A percentile compares a stretch with the other conserved stretches of the same genome.
These are phyloP conservation scores for Pterostichus niger DNA, from an alignment of 2,888 invertebrate genomes.

Conservation along the genomic window DNA sequence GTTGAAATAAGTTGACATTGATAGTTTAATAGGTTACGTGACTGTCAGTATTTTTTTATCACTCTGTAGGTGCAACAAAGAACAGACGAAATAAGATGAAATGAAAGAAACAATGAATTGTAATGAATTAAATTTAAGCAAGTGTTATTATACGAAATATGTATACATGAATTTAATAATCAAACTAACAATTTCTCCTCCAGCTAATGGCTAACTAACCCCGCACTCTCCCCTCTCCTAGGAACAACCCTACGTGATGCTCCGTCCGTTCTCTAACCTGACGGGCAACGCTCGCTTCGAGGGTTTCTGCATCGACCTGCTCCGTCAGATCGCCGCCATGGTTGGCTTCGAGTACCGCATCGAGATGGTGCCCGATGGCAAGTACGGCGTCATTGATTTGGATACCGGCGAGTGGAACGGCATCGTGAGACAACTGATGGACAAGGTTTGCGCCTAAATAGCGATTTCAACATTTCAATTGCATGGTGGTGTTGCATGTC, in stretches of 20 bases:
- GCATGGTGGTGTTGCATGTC: conserved; percentile 17
- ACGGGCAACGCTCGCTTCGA: conserved; percentile 84
- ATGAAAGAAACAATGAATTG: no score
- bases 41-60: no score
- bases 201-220: neutral
- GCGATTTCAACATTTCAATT: neutral
- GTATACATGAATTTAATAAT: neutral
- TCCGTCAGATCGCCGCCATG: conserved; percentile 82
- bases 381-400: conserved; percentile 87
- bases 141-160: no score
- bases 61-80: no score
- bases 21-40: no score
- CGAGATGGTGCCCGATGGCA: conserved; percentile 82
- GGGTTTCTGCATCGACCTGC: conserved; percentile 87
- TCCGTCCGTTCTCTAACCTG: conserved; percentile 77
- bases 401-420: conserved; percentile 88
- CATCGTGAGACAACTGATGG: conserved; percentile 83
- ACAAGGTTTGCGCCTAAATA: conserved; percentile 79
- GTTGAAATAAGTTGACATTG: no score
- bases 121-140: no score
- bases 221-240: conserved; percentile 68
- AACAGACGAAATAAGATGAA: no score
- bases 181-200: no score
- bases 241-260: conserved; percentile 77
- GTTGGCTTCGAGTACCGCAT: conserved; percentile 85